Evolutionary conservation across 2,888 invertebrate species (phyloP), one percentile per base, ranked within the genome.

Genomic region (Limnephilus auricula): DNA sequence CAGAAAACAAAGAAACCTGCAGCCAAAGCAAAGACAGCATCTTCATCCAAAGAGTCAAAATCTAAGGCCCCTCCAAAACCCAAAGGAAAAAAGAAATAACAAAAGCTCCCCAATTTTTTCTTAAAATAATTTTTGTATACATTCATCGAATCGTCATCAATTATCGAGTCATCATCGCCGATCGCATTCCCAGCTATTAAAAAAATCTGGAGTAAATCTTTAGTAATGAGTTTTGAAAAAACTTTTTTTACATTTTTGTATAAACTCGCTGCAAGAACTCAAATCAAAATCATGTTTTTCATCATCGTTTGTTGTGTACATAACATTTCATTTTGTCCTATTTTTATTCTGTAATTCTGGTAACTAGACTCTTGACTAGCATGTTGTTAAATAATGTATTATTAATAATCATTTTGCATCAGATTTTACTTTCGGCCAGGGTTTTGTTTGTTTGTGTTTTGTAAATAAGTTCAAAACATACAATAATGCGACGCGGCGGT

Each of bases 1-100:
- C 50, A 86, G 90, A 94, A 94, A 93, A 93, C 79, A 31, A 94
- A 94, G 40, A 93, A 90, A 40, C 94, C 93, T 91, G 93, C 80
- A 94, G 94, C 83, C 31, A 93, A 89, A 40, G 94, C 93, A 91
- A 85, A 85, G 34, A 79, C 92, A 45, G 89, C 90, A n/a, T 79
- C 90, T 31, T 85, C 90, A 30, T 86, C 79, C 12, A 90, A 90
- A 40, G 79, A 86, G 30, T 30, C 85, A 30, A 90, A 85, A 65
- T 18, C 65, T 10, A 86, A 86, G n/a, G 30, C 31, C 15, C 32
- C 86, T 6, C 12, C 65, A 31, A 82, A 90, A 82, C 13, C 15
- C 15, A 89, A n/a, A 30, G 79, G 79, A n/a, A 82, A 45, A 40
- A 85, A 85, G 15, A 85, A 85, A 85, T 85, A 85, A 40, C 34